Evolutionary conservation across 2,797 vertebrate species (phyloP), one percentile per base, ranked within the genome.

Genomic region (Podargus strigoides): DNA sequence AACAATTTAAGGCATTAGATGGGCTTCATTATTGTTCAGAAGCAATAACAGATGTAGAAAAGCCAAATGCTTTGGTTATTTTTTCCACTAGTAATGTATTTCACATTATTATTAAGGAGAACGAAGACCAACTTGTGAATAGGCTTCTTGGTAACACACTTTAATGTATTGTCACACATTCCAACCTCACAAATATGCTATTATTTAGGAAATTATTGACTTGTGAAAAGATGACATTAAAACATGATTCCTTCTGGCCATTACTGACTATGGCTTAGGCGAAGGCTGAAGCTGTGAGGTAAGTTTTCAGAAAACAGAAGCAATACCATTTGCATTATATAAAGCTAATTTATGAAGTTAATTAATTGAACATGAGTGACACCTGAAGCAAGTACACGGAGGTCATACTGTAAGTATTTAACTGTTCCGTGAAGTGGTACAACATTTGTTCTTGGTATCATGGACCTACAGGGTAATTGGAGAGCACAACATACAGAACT

Each of bases 161-260:
- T 55, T 24, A 81, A 72, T 10, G 14, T 24, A 18, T 14, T 55
- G 28, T 36, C 52, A 90, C 16, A 39, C 7, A 37, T 69, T 86
- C 50, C 62, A 89, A 10, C 16, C 16, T 62, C 76, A 76, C 22
- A 81, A 78, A 23, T 42, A 70, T 0, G 28, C 36, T 64, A 49
- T 47, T 85, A 74, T 47, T 78, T 46, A 66, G 60, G 32, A 70
- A 89, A 91, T 3, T 11, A 42, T 12, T 86, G 75, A 55, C 44
- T 89, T 75, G 49, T 72, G 68, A 83, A 89, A 74, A 87, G 34
- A 59, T 41, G 37, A 85, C 73, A 91, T 72, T 85, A 92, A 78
- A 91, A 56, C 24, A 27, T 9, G 7, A 84, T 68, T 81, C 36
- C 39, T 94, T 84, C 47, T 41, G 55, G 60, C 42, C 26, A 22